Percentiles rank a stretch among this genome's conserved stretches.
These are phyloP conservation scores for Neodontobutis hainanensis DNA, from an alignment of 2,113 vertebrate genomes.

Conservation along the genomic window DNA sequence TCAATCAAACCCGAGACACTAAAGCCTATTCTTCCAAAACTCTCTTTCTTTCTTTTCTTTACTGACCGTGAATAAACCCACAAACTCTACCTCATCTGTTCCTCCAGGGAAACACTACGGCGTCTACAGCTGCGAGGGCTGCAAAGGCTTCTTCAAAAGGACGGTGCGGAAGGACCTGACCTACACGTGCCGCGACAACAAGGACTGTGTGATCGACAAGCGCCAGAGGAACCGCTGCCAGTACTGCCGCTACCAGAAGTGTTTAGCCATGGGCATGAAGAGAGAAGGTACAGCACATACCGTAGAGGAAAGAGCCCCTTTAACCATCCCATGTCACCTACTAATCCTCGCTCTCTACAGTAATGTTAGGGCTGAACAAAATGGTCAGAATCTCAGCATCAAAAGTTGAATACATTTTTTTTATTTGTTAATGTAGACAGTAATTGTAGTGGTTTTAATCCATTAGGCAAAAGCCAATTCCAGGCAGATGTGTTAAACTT, in stretches of 20 bases:
- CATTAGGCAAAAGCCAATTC: too few relatives aligned
- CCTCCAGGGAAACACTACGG: slow-evolving; percentile 96
- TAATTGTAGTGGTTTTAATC: too few relatives aligned
- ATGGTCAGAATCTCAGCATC: too few relatives aligned
- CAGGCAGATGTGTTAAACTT: too few relatives aligned
- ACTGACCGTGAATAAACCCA: background rate
- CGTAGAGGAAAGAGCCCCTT: slow-evolving; percentile 72
- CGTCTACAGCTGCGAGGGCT: slow-evolving; percentile 98
- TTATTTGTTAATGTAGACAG: too few relatives aligned
- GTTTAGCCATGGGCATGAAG: slow-evolving; percentile 99
- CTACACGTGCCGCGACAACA: slow-evolving; percentile 97
- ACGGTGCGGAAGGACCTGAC: slow-evolving; percentile 97
- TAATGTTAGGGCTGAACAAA: too few relatives aligned
- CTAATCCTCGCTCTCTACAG: slow-evolving; percentile 5
- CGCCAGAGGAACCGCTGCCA: slow-evolving; percentile 98
- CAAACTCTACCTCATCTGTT: background rate
- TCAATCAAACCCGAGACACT: background rate
- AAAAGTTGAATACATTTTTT: too few relatives aligned
- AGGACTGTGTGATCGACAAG: slow-evolving; percentile 98
- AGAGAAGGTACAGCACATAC: slow-evolving; percentile 92
- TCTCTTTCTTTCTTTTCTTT: background rate
- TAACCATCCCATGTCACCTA: slow-evolving; percentile 36
- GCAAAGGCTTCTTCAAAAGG: slow-evolving; percentile 98
- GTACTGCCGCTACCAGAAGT: slow-evolving; percentile 99
- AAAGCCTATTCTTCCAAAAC: too few relatives aligned